Evolutionary conservation across 2,113 vertebrate species (phyloP), one percentile per base, ranked within the genome.

Genomic region (Brienomyrus brachyistius): DNA sequence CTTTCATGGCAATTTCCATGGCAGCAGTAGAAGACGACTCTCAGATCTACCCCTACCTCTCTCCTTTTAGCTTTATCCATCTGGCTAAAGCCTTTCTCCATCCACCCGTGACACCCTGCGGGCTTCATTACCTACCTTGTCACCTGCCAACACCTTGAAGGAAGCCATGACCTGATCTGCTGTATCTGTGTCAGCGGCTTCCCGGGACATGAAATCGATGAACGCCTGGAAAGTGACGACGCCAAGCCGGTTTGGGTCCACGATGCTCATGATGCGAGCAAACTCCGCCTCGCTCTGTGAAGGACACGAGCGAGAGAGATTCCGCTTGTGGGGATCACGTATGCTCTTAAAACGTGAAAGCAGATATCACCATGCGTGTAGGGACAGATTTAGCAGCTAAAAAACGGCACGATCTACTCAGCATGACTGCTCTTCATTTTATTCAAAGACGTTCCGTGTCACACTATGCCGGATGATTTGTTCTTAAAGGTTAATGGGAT

Each of bases 141-240:
- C 98, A 89, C 98, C 98, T 2, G 98, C 98, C 92, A 99, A 96
- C 91, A 99, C 97, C 94, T 99, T 99, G 96, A 99, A 99, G 92
- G 98, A 99, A 88, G 98, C 97, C 96, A 99, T 97, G 94, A 99
- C 98, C 92, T 99, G 98, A 95, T 99, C 98, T 52, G 98, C 98
- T 0, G 98, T 99, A 87, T 99, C 98, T 0, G 98, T 99, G 92
- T 99, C 98, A 7, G 98, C 97, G 0, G 98, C 98, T 94, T 99
- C 98, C 1, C 98, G 97, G 91, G 98, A 99, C 98, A 99, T 99
- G 92, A 99, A 99, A 95, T 99, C 98, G 0, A 99, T 98, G 95
- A 99, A 99, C 94, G 97, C 98, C 96, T 99, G 98, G 96, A 99
- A 99, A 0, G 98, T 99, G 94, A 99, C 97, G 1, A 98, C 93